Evolutionary conservation across 2,888 invertebrate genomes (phyloP), one percentile per base, ranked within the genome.

Genomic region (Tinea trinotella): DNA sequence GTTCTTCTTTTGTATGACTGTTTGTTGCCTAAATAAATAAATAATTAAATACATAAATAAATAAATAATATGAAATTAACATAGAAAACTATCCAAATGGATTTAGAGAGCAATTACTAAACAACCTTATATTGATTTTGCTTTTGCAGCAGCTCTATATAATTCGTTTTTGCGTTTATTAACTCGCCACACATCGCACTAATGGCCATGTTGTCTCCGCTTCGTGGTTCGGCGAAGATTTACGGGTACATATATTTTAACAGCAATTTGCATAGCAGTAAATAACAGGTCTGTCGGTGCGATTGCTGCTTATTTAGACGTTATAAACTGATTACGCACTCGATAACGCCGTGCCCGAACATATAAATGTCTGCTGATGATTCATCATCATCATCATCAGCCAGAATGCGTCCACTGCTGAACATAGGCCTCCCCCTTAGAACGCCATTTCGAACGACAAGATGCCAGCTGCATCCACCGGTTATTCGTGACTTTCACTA

Each of bases 281-380:
- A 77, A 76, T 75, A 72, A 75, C 70, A 63, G 62, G 65, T 64
- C 66, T 71, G 72, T 74, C 71, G 70, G 74, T 70, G 63, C 61
- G 64, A 60, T 61, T 49, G 64, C 67, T 69, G 71, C 68, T 74
- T 77, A 78, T 77, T 76, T 74, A 77, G 76, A 74, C 73, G 73
- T 74, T 74, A 71, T 75, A 72, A 71, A 72, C 73, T 74, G 75
- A 79, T 77, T 72, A 75, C 69, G 67, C 64, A 67, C 66, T 68
- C 68, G 76, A 77, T 78, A 78, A 73, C 69, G 65, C 66, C 64
- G 62, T 64, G 63, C 65, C 62, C 67, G 66, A 56, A 56, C 58
- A 72, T 73, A 68, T 71, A 75, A 76, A 74, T 72, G 67, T 68
- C 67, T 67, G 64, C 63, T 57, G 62, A 62, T 64, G 24, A 50